Conservation (phyloP, 2,888 invertebrate genomes). For the Ferrisia virgata region DNA sequence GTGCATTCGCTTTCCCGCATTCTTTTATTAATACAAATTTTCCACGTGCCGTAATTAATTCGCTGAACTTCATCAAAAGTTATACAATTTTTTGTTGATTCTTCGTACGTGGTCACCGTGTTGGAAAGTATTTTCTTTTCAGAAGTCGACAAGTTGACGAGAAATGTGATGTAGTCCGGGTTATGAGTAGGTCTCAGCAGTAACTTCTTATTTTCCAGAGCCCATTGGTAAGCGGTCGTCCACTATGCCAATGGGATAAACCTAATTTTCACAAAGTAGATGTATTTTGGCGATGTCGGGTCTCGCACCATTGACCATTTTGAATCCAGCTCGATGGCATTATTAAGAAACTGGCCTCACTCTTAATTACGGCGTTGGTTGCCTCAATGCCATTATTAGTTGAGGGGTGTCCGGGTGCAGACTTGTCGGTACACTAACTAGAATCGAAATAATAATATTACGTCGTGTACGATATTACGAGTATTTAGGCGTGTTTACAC, state of each 20-base stretch:
- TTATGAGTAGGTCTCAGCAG: background rate
- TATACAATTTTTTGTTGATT: background rate
- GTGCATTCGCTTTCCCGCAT: background rate
- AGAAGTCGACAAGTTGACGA: background rate
- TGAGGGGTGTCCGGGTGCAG: background rate
- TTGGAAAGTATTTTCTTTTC: background rate
- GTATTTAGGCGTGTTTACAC: too few species aligned
- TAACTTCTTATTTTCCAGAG: background rate
- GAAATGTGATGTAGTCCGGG: background rate
- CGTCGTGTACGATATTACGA: too few species aligned
- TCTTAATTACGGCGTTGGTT: background rate
- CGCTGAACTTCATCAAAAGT: background rate
- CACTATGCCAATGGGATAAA: background rate
- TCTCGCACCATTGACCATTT: background rate
- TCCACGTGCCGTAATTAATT: background rate
- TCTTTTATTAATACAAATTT: background rate
- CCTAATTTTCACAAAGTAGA: background rate
- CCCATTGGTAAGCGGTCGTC: background rate
- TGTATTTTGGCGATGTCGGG: background rate
- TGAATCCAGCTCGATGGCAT: background rate
- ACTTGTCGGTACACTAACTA: too few species aligned
- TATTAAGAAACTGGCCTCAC: background rate
- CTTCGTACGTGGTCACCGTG: background rate
- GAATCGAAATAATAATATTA: too few species aligned
- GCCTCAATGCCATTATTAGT: slow-evolving; percentile 6